Percentiles rank a stretch among this genome's conserved stretches.
Conservation (phyloP, 2,797 vertebrate species). For the Rhinogobio ventralis region DNA sequence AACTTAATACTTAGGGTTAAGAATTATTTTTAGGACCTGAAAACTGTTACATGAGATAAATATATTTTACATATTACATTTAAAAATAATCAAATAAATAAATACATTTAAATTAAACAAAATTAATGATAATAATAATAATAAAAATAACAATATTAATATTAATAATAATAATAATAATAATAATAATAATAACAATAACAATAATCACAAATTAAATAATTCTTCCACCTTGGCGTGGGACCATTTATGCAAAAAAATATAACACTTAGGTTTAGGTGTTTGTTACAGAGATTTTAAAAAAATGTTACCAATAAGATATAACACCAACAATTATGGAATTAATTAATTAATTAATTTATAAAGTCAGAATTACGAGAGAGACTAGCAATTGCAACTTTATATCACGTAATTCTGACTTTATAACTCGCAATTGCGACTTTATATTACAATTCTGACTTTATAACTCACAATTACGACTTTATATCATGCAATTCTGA, state of each 20-base stretch:
- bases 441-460: too few relatives aligned
- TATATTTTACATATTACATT: neutral
- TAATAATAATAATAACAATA: too few relatives aligned
- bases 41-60: neutral
- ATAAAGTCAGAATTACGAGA: too few relatives aligned
- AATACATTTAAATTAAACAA: too few relatives aligned
- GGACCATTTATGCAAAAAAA: neutral
- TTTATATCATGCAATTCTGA: too few relatives aligned
- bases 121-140: too few relatives aligned
- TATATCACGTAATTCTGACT: too few relatives aligned
- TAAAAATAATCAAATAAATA: neutral
- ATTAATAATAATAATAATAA: too few relatives aligned
- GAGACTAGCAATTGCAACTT: too few relatives aligned
- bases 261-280: neutral
- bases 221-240: neutral
- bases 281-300: neutral
- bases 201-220: neutral
- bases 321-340: neutral
- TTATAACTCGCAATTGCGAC: too few relatives aligned
- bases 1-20: neutral
- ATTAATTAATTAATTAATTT: neutral
- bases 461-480: too few relatives aligned
- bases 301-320: neutral
- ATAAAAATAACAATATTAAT: too few relatives aligned
- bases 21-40: neutral